Base-by-base conservation (phyloP, 2,888 invertebrate species). In the Plagodis pulveraria region DNA sequence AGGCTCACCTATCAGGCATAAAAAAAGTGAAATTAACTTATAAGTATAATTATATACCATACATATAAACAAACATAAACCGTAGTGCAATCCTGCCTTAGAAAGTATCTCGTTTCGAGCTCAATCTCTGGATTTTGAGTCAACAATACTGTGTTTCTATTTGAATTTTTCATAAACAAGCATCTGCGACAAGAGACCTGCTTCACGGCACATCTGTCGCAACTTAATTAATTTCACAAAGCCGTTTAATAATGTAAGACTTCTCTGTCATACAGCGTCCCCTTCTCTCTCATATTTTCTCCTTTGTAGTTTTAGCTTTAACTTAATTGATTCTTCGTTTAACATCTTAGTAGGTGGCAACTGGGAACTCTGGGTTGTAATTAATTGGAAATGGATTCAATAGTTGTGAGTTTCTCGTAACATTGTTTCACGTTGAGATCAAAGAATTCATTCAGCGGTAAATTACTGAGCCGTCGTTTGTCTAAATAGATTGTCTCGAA, bases 131-230 rank as follows among this genome's bases (percentile, higher is more conserved):
- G 22, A 7, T 43, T 43, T 22, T 32, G 35, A 12, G 11, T 11
- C 69, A 63, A 56, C 64, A 58, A 58, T 12, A 33, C 54, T 51
- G 54, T 50, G 56, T 53, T 36, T 40, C 41, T 62, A 48, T 63
- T 63, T 65, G 62, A 66, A 70, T 69, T 70, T 73, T 77, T 69
- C 61, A 72, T 68, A 64, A 65, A 69, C 67, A 59, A 53, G 52
- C 63, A 62, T 60, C 56, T 56, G 63, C n/a, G 48, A 48, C 50
- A 63, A 32, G 63, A 58, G 49, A 60, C 63, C 36, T 55, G 60
- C 44, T 61, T 67, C 52, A 53, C 46, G 57, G 50, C 68, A 62
- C 65, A 65, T 68, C 64, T 59, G 46, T 42, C 44, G 61, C 62
- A 71, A 70, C 51, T 72, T 63, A 52, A 44, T 65, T 68, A 63